These are phyloP conservation scores for Chrysina gloriosa DNA, from an alignment of 2,888 invertebrate genomes.

Conservation along the genomic window DNA sequence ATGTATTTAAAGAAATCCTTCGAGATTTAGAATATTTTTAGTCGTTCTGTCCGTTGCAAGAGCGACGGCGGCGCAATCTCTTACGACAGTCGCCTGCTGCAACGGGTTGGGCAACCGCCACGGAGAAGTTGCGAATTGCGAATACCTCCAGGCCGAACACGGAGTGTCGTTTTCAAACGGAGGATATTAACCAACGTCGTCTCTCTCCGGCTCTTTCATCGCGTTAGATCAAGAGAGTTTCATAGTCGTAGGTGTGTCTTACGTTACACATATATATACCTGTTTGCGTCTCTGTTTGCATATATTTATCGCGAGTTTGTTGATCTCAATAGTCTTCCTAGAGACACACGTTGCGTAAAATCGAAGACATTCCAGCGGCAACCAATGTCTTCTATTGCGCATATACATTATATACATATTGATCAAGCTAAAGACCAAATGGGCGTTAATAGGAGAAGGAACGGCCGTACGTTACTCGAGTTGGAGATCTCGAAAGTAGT, in stretches of 20 bases:
- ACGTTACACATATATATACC: too few species aligned
- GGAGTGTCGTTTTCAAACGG: slow-evolving; percentile 26
- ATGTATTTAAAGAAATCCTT: background rate
- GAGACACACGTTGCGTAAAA: background rate
- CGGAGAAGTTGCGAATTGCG: slow-evolving; percentile 33
- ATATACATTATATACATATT: slow-evolving; percentile 6
- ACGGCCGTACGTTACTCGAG: background rate
- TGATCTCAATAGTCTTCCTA: slow-evolving; percentile 15
- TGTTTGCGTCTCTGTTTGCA: slow-evolving; percentile 15
- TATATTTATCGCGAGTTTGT: slow-evolving; percentile 5
- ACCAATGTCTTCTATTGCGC: background rate
- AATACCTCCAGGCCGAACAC: slow-evolving; percentile 25
- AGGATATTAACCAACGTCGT: slow-evolving; percentile 36
- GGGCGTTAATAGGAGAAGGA: background rate
- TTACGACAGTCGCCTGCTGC: slow-evolving; percentile 28
- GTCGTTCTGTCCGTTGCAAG: slow-evolving; percentile 14
- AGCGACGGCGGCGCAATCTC: slow-evolving; percentile 29
- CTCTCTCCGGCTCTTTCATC: slow-evolving; percentile 13
- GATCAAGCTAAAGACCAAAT: background rate
- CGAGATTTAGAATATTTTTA: slow-evolving; percentile 24
- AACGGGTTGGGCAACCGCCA: slow-evolving; percentile 30
- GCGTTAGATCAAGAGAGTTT: background rate
- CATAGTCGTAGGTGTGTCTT: slow-evolving; percentile 6
- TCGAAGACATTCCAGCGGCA: background rate
- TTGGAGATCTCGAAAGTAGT: background rate